These are phyloP conservation scores for Biston betularia DNA, from an alignment of 2,888 invertebrate species.

Conservation along the genomic window DNA sequence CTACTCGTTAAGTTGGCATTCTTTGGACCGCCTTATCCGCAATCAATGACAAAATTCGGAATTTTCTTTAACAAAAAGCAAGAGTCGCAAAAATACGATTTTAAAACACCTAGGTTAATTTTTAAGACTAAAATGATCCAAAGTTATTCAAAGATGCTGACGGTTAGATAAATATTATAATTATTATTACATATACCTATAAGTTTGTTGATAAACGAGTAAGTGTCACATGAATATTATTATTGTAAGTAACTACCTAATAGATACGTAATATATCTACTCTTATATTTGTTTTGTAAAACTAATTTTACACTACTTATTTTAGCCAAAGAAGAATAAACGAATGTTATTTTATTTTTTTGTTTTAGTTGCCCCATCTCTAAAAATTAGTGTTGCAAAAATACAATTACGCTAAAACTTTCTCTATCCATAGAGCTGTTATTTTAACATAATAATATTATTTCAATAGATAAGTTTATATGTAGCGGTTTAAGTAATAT, in stretches of 20 bases:
- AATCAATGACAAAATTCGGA: slow-evolving; percentile 60
- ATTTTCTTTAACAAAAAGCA: neutral
- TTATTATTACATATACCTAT: neutral
- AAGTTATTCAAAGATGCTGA: slow-evolving; percentile 24
- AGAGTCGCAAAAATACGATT: neutral
- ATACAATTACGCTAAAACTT: neutral
- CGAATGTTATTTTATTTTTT: slow-evolving; percentile 17
- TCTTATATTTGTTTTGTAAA: neutral
- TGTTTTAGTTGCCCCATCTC: neutral
- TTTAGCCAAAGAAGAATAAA: slow-evolving; percentile 45
- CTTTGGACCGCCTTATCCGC: slow-evolving; percentile 91
- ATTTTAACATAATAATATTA: too few species aligned
- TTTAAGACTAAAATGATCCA: slow-evolving; percentile 18
- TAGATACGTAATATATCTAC: neutral
- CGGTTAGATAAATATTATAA: neutral
- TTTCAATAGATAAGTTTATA: too few species aligned
- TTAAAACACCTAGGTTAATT: neutral
- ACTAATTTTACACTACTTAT: neutral
- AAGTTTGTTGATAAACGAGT: neutral
- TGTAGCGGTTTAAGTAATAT: too few species aligned
- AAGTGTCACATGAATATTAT: neutral
- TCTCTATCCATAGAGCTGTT: slow-evolving; percentile 9
- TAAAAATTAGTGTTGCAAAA: too few species aligned
- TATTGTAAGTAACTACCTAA: slow-evolving; percentile 7
- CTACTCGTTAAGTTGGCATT: slow-evolving; percentile 94